Evolutionary conservation across 2,888 invertebrate species (phyloP).

Genomic region (Priocnemis perturbator): DNA sequence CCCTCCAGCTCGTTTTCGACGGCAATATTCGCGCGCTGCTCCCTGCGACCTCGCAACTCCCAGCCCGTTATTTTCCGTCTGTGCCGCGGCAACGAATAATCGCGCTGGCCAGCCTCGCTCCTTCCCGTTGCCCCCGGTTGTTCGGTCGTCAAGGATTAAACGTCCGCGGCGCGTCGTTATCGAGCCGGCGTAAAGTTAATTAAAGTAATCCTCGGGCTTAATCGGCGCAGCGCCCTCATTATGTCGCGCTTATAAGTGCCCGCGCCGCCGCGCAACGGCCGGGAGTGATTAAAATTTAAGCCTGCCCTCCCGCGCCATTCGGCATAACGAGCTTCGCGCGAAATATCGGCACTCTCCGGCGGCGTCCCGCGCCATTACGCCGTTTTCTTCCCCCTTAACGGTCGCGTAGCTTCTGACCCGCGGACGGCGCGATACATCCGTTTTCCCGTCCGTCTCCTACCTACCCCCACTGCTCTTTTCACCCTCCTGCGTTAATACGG

Average conservation of each 20-base stretch:
- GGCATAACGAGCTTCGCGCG: conserved; percentile 10
- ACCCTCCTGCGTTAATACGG: too few relatives aligned
- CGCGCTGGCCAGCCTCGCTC: too few relatives aligned
- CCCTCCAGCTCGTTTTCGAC: too few relatives aligned
- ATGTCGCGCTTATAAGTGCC: conserved; percentile 29
- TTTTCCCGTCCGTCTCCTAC: too few relatives aligned
- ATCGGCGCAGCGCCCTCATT: conserved; percentile 36
- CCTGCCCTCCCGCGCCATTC: conserved; percentile 13
- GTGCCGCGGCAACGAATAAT: too few relatives aligned
- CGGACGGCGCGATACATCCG: too few relatives aligned
- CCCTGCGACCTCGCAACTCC: too few relatives aligned
- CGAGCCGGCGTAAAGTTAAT: conserved; percentile 37
- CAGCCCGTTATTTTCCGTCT: too few relatives aligned
- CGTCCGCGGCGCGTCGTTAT: conserved; percentile 17
- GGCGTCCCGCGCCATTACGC: background rate
- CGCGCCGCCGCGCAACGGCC: background rate
- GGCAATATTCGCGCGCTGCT: too few relatives aligned
- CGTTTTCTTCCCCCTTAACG: background rate
- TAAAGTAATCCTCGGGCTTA: conserved; percentile 41
- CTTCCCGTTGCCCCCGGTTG: too few relatives aligned
- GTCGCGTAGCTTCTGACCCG: too few relatives aligned
- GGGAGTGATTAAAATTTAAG: conserved; percentile 17
- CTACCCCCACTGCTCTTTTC: too few relatives aligned
- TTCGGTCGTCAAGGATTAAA: conserved; percentile 10
- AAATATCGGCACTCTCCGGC: conserved; percentile 8